Conservation (phyloP, 2,888 invertebrate genomes). For the Molorchus minor region DNA sequence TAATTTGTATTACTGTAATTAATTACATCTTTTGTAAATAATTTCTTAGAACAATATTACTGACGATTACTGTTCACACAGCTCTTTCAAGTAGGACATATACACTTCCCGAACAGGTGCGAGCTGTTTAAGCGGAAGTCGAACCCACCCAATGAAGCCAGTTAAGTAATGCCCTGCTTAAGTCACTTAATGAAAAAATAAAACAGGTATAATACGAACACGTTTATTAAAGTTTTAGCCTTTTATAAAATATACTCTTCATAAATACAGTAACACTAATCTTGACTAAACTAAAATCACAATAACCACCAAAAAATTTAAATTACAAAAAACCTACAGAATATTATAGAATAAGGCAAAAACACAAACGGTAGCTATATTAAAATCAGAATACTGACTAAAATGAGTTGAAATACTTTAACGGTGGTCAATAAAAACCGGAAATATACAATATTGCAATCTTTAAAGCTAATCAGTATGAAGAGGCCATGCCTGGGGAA, state of each 20-base stretch:
- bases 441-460: slow-evolving; percentile 12
- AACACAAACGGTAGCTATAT: no score
- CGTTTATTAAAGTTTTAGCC: slow-evolving; percentile 26
- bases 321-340: slow-evolving; percentile 17
- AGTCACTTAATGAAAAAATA: slow-evolving; percentile 4
- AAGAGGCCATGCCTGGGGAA: slow-evolving; percentile 28
- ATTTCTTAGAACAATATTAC: no score
- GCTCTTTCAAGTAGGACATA: no score
- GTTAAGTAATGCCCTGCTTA: neutral
- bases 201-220: slow-evolving; percentile 18
- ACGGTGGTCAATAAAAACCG: slow-evolving; percentile 9
- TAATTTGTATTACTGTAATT: no score
- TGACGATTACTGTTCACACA: no score
- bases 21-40: no score
- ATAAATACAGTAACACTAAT: slow-evolving; percentile 29
- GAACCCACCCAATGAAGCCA: no score
- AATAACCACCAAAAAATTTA: slow-evolving; percentile 28
- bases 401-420: slow-evolving; percentile 8
- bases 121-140: no score
- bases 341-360: slow-evolving; percentile 9
- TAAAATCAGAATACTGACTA: slow-evolving; percentile 19
- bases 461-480: slow-evolving; percentile 14
- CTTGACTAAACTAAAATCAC: slow-evolving; percentile 32
- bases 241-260: slow-evolving; percentile 31
- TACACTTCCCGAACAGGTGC: no score